Conservation (phyloP, 2,113 vertebrate genomes). For the Pleuronectes platessa region DNA sequence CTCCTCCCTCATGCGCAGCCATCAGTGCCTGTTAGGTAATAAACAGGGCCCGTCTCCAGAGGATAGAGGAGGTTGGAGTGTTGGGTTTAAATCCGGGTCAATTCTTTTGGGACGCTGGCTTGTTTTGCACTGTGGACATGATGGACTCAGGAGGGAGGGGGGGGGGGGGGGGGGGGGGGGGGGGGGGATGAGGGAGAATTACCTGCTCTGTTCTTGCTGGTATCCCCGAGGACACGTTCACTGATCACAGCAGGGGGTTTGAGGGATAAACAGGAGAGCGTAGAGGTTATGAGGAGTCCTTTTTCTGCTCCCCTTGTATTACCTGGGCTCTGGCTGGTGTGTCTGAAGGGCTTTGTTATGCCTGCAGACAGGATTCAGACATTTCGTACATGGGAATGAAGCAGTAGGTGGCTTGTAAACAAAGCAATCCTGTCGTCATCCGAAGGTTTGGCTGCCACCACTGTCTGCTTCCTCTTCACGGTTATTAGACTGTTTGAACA, state of each 20-base stretch:
- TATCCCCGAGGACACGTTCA: slow-evolving; percentile 59
- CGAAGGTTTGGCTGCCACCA: slow-evolving; percentile 19
- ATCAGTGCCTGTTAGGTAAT: slow-evolving; percentile 59
- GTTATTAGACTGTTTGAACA: slow-evolving; percentile 7
- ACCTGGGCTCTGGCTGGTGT: slow-evolving; percentile 35
- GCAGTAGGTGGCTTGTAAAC: slow-evolving; percentile 43
- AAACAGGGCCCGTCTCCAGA: slow-evolving; percentile 38
- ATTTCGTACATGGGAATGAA: slow-evolving; percentile 35
- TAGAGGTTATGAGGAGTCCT: slow-evolving; percentile 54
- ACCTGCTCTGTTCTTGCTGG: slow-evolving; percentile 73
- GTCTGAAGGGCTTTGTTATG: slow-evolving; percentile 54
- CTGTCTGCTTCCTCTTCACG: slow-evolving; percentile 6
- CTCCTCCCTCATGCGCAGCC: slow-evolving; percentile 50
- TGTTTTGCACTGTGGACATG: slow-evolving; percentile 66
- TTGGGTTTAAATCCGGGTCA: slow-evolving; percentile 56
- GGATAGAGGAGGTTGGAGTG: slow-evolving; percentile 31
- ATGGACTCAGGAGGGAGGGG: slow-evolving; percentile 42
- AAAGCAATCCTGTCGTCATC: slow-evolving; percentile 34
- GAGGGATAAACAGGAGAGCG: slow-evolving; percentile 53
- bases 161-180: no score
- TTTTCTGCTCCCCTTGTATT: slow-evolving; percentile 40
- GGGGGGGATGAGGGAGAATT: slow-evolving; percentile 62
- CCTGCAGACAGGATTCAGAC: slow-evolving; percentile 57
- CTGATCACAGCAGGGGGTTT: slow-evolving; percentile 69
- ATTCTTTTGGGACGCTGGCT: slow-evolving; percentile 44